Evolutionary conservation across 2,113 vertebrate genomes (phyloP), one percentile per base, ranked within the genome.

Genomic region (Menura novaehollandiae): DNA sequence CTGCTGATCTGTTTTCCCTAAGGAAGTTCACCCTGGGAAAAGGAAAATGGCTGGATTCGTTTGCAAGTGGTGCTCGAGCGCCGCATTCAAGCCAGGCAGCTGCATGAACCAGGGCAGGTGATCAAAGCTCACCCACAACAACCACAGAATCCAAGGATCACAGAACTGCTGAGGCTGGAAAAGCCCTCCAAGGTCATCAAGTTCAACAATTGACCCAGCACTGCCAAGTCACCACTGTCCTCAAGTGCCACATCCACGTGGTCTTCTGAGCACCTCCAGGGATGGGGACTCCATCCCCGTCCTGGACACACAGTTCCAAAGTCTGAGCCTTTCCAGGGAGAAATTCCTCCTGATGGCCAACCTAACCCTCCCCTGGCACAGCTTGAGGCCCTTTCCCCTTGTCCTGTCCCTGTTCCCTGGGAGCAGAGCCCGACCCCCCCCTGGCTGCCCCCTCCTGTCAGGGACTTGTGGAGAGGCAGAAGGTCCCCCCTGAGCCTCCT

Each of bases 21-120:
- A 2, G 37, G 35, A 75, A 88, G 41, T 2, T 60, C 49, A 20
- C 8, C 1, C 0, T 3, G 63, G 53, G 8, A 64, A 64, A n/a
- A 59, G 33, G n/a, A 6, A 60, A 56, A 82, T n/a, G 1, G 39
- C n/a, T 3, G 41, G 30, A 28, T 0, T 7, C 18, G 64, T 53
- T 39, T 1, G 0, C 3, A 11, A 4, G 3, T 0, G 2, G 7
- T 3, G 27, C 39, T 26, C 1, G 1, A 56, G 24, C 2, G 0
- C 0, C 0, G 46, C 13, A 32, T 9, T 21, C n/a, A 23, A 15
- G 6, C 8, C 6, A 10, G 37, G 49, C 0, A 0, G 13, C 1
- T 37, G 28, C n/a, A 6, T 3, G 28, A 76, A 58, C 6, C 0
- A 0, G 11, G 30, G n/a, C 37, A 46, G 71, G 19, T 3, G 15